Conservation (phyloP, 2,888 invertebrate species). For the Carterocephalus palaemon region DNA sequence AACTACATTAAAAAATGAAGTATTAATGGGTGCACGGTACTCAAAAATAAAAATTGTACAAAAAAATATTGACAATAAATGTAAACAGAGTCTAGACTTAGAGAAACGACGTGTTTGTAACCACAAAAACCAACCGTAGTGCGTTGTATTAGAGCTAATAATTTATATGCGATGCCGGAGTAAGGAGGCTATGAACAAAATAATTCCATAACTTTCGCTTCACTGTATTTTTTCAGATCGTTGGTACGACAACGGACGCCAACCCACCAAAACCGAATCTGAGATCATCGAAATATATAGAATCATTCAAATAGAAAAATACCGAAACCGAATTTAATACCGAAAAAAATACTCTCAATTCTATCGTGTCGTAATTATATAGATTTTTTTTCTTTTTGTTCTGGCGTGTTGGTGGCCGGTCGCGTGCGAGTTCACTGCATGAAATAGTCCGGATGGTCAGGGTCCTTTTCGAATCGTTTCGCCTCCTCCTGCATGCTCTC, state of each 20-base stretch:
- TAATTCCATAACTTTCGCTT: constrained; percentile 14
- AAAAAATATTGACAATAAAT: constrained; percentile 18
- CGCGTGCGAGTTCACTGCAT: constrained; percentile 86
- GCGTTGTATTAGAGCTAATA: constrained; percentile 28
- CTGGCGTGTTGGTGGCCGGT: constrained; percentile 38
- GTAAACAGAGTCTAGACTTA: constrained; percentile 15
- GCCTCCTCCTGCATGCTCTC: constrained; percentile 99
- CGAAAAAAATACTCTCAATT: constrained; percentile 7
- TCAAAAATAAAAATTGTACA: constrained; percentile 26
- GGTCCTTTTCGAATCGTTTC: constrained; percentile 98
- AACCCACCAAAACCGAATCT: constrained; percentile 46
- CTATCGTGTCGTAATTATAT: not conserved
- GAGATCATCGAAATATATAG: constrained; percentile 43
- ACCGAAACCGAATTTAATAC: constrained; percentile 5
- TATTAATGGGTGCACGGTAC: constrained; percentile 31
- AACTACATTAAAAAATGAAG: constrained; percentile 31
- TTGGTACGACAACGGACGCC: constrained; percentile 45
- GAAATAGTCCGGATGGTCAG: constrained; percentile 97
- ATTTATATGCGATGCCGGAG: constrained; percentile 29
- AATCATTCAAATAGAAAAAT: constrained; percentile 7
- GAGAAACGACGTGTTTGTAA: constrained; percentile 21
- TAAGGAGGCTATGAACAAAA: constrained; percentile 20
- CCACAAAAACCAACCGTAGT: constrained; percentile 22
- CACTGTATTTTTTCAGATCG: constrained; percentile 51
- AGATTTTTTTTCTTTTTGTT: constrained; percentile 1